Base-by-base conservation (phyloP, 1,140 invertebrate species). In the Drosophila sp. region DNA sequence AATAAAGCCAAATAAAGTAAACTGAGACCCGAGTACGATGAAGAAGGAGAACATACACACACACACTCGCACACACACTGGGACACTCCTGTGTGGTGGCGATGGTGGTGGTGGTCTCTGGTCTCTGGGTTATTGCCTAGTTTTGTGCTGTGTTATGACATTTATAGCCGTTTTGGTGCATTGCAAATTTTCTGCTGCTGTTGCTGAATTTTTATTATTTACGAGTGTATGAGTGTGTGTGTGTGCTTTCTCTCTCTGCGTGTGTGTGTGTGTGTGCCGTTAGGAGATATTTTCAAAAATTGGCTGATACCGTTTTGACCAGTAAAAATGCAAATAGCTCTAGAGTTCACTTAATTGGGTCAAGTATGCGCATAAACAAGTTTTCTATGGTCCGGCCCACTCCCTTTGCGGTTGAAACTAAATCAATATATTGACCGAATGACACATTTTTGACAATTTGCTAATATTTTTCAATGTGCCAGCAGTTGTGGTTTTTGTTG, bases 351-450 rank as follows among this genome's bases (percentile, higher is more conserved):
- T 81, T 90, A 89, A 89, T 80, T 89, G 80, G 84, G 85, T 90
- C 85, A 89, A 85, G 79, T 90, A 90, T 79, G 80, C 76, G 73
- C 80, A 80, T 85, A 84, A 90, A 79, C 94, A 95, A 92, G 76
- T 84, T 47, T 8, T 11, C 38, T 41, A 23, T 23, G 6, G 17
- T 25, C 5, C 2, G 5, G 1, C 44, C 2, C 44, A 17, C 17
- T 47, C 44, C 17, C 1, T 3, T 23, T 25, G 17, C 44, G 44
- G 5, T 47, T 47, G 44, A 25, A 25, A 47, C 44, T 27, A 25
- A 50, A 50, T 27, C 44, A 50, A 50, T 50, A 50, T 27, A 23
- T 27, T 50, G 44, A 50, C 44, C 3, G 33, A 11, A 66, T 58
- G 2, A 40, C 32, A 25, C 35, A 38, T 38, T 38, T 38, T 10